Percentiles rank a stretch among this genome's conserved stretches.
Conservation (phyloP, 2,113 vertebrate species). For the Ptychochromis oligacanthus region DNA sequence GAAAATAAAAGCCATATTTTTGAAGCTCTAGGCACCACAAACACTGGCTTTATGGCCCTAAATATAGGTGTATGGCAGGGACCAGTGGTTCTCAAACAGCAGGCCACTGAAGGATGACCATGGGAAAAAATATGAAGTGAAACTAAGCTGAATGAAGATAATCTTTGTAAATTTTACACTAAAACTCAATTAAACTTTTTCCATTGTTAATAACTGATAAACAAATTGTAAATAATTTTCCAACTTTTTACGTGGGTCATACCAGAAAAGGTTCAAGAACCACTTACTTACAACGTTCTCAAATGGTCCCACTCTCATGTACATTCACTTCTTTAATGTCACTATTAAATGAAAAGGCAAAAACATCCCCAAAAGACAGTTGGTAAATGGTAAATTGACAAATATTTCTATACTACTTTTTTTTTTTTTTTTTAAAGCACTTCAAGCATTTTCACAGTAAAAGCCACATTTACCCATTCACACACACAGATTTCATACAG, state of each 20-base stretch:
- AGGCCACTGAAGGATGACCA: not conserved
- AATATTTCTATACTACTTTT: not conserved
- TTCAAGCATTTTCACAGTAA: not conserved
- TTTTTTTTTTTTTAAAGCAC: not conserved
- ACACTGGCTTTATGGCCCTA: not conserved
- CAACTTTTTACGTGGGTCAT: too few relatives aligned
- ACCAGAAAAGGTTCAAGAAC: too few relatives aligned
- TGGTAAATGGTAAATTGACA: not conserved
- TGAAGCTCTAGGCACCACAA: not conserved
- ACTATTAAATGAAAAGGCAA: not conserved
- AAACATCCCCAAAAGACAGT: not conserved
- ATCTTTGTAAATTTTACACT: not conserved
- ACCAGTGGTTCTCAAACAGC: not conserved
- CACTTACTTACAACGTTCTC: not conserved
- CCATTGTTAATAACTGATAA: too few relatives aligned
- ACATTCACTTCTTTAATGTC: not conserved
- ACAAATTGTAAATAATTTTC: too few relatives aligned
- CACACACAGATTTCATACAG: not conserved
- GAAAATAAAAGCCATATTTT: not conserved
- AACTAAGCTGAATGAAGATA: not conserved
- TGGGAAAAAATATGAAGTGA: not conserved
- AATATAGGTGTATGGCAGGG: too few relatives aligned
- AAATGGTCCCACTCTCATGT: constrained; percentile 1
- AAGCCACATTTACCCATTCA: not conserved
- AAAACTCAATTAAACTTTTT: not conserved